Conservation (phyloP, 2,113 vertebrate genomes). For the Halichoerus grypus region DNA sequence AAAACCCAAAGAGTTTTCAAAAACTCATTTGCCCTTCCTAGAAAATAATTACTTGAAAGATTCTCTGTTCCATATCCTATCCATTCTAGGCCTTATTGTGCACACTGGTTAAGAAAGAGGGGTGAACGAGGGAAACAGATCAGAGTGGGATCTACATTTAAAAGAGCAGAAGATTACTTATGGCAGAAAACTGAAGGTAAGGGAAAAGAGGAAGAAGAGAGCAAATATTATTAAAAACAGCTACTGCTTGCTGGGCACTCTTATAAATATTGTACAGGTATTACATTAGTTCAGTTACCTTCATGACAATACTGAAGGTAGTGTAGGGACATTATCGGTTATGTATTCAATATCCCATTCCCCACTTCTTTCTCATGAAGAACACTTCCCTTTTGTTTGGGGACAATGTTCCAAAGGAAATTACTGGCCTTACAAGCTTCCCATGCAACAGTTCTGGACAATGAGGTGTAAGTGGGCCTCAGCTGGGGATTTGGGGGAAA, state of each 20-base stretch:
- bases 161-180: neutral
- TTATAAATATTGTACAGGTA: neutral
- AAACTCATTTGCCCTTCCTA: neutral
- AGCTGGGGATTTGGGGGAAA: neutral
- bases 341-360: neutral
- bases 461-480: neutral
- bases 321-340: neutral
- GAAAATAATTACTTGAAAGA: too few species aligned
- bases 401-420: neutral
- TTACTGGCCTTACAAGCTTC: neutral
- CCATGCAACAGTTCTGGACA: neutral
- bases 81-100: neutral
- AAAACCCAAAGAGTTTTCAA: neutral
- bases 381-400: neutral
- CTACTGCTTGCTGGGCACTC: neutral
- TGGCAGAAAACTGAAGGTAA: neutral
- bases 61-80: rapidly evolving
- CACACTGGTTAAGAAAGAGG: rapidly evolving
- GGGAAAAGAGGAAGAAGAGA: neutral
- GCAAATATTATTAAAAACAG: neutral
- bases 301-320: neutral
- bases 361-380: neutral
- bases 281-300: neutral
- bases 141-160: neutral
- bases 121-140: neutral